phyloP scores from a whole-genome alignment of 2,113 vertebrate genomes.

The Prinia subflava region DNA sequence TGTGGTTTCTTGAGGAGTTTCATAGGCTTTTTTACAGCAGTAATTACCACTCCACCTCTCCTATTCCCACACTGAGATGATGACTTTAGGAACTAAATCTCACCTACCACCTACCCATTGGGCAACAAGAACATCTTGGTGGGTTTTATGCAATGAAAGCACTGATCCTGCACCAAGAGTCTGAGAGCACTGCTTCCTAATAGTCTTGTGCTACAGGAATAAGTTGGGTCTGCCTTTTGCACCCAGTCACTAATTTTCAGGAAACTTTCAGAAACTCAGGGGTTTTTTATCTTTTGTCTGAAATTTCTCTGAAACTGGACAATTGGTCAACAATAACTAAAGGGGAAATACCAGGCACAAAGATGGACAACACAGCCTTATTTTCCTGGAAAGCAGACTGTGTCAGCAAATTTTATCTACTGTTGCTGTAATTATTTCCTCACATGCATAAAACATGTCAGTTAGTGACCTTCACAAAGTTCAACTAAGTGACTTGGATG shows the following conservation, averaged over 20 bases:
- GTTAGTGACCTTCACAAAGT: background rate
- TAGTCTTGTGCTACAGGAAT: background rate
- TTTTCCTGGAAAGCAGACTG: background rate
- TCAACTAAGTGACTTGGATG: background rate
- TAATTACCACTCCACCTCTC: background rate
- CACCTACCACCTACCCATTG: background rate
- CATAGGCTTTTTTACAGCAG: background rate
- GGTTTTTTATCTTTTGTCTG: background rate
- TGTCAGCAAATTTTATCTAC: background rate
- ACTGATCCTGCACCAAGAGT: fast-evolving
- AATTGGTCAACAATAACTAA: background rate
- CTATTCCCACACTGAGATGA: background rate
- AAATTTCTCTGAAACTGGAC: background rate
- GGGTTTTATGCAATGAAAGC: fast-evolving
- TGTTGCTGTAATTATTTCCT: background rate
- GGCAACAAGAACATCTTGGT: background rate
- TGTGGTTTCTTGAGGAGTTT: background rate
- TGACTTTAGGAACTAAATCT: background rate
- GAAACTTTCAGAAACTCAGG: background rate
- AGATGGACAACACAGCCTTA: background rate
- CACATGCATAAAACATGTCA: background rate
- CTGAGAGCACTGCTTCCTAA: background rate
- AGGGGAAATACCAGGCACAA: background rate
- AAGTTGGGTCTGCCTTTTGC: background rate
- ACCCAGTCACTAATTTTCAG: background rate